phyloP scores from a whole-genome alignment of 2,797 vertebrate genomes.

The Stomatorhinus walkeri region DNA sequence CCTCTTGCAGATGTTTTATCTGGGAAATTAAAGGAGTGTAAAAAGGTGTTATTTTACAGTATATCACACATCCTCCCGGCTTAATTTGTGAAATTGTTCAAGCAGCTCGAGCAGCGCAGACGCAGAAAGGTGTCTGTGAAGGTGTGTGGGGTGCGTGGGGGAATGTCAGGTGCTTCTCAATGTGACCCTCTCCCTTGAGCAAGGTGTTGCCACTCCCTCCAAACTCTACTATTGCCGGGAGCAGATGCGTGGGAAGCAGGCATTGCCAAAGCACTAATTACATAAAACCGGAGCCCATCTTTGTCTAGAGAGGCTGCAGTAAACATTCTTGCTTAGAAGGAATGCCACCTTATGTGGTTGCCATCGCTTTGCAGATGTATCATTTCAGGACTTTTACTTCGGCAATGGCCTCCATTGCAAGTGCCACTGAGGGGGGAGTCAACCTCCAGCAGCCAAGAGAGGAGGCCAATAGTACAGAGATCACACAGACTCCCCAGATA shows the following conservation, averaged over 20 bases:
- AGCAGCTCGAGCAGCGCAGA: conserved; percentile 25
- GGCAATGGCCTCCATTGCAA: not conserved
- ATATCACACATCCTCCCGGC: conserved; percentile 35
- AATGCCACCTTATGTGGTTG: not conserved
- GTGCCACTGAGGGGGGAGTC: not conserved
- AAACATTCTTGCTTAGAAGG: not conserved
- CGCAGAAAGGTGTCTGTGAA: conserved; percentile 29
- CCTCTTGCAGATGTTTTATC: conserved; percentile 37
- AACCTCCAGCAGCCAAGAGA: not conserved
- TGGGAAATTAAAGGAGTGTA: conserved; percentile 31
- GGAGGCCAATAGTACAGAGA: not conserved
- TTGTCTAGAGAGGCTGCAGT: conserved; percentile 26
- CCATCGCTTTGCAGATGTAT: not conserved
- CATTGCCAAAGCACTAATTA: conserved; percentile 43
- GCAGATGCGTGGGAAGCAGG: conserved; percentile 36
- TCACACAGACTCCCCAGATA: not conserved
- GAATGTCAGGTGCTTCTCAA: conserved; percentile 40
- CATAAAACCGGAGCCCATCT: conserved; percentile 33
- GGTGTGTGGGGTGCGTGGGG: conserved; percentile 22
- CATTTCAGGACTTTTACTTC: not conserved
- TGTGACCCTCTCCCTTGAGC: conserved; percentile 44
- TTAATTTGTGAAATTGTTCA: conserved; percentile 39
- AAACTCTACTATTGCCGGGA: conserved; percentile 38
- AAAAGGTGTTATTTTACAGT: conserved; percentile 38
- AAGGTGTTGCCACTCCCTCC: conserved; percentile 21